Evolutionary conservation across 1,140 invertebrate genomes (phyloP).

Genomic region (Pemphigus obesinymphae): DNA sequence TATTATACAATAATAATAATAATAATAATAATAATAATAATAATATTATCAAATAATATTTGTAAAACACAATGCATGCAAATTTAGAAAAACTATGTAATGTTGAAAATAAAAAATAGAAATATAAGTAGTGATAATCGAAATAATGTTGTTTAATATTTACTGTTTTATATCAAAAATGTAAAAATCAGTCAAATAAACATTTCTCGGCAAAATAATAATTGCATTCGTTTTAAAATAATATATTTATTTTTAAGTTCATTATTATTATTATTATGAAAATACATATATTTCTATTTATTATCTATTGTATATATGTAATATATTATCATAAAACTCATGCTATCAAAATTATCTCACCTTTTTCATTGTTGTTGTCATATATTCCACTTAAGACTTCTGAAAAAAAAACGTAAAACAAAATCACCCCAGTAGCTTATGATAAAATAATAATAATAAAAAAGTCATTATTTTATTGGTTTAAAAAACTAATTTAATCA

Average conservation of each 20-base stretch:
- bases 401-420: slow-evolving; percentile 57
- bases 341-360: slow-evolving; percentile 53
- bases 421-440: slow-evolving; percentile 31
- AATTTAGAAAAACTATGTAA: background rate
- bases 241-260: background rate
- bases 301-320: background rate
- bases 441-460: slow-evolving; percentile 2
- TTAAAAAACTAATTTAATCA: background rate
- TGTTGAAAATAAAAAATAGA: background rate
- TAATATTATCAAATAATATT: background rate
- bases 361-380: slow-evolving; percentile 70
- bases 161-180: too few relatives aligned
- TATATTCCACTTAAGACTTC: slow-evolving; percentile 78
- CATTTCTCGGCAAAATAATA: background rate
- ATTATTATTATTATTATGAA: background rate
- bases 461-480: background rate
- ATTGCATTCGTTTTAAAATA: background rate
- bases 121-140: background rate
- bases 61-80: background rate
- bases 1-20: too few relatives aligned
- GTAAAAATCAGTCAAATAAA: too few relatives aligned
- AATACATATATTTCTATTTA: slow-evolving; percentile 13
- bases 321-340: background rate
- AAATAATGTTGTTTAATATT: background rate
- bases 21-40: too few relatives aligned